A percentile compares a stretch with the other conserved stretches of the same genome.
phyloP scores from a whole-genome alignment of 2,797 vertebrate genomes.

The Lerista edwardsae region DNA sequence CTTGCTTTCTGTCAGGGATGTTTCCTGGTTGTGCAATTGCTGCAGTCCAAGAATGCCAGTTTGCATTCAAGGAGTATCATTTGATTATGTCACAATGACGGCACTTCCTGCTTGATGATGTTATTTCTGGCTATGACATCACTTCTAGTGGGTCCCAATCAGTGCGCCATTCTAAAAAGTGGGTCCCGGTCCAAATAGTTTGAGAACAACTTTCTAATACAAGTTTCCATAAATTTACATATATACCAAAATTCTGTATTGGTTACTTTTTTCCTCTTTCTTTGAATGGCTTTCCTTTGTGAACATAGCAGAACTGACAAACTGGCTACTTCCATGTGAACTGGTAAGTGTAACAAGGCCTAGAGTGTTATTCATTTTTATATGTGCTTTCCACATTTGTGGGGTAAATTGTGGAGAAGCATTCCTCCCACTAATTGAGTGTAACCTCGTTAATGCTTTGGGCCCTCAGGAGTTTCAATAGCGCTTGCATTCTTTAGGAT shows the following conservation, averaged over 20 bases:
- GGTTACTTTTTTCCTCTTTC: neutral
- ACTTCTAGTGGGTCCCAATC: too few relatives aligned
- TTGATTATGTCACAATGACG: too few relatives aligned
- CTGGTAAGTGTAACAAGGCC: slow-evolving; percentile 1
- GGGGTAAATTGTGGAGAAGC: slow-evolving; percentile 28
- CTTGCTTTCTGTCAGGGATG: too few relatives aligned
- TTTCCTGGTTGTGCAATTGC: too few relatives aligned
- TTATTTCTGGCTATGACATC: too few relatives aligned
- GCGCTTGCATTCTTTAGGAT: slow-evolving; percentile 45
- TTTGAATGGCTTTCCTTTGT: slow-evolving; percentile 8
- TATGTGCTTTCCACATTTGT: slow-evolving; percentile 32
- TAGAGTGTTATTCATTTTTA: slow-evolving; percentile 40
- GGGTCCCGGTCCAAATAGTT: too few relatives aligned
- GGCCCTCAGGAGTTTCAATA: slow-evolving; percentile 47
- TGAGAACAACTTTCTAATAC: too few relatives aligned
- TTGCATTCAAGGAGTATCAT: too few relatives aligned
- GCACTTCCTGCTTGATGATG: too few relatives aligned
- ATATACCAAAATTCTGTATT: rapidly evolving
- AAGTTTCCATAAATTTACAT: neutral
- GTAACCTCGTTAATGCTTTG: slow-evolving; percentile 51
- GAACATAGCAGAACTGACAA: neutral
- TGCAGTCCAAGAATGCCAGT: too few relatives aligned
- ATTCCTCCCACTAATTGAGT: slow-evolving; percentile 60
- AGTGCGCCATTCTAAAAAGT: too few relatives aligned
- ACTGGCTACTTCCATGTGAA: slow-evolving; percentile 16